Conservation (phyloP, 2,113 vertebrate genomes). For the Tachysurus fulvidraco region DNA sequence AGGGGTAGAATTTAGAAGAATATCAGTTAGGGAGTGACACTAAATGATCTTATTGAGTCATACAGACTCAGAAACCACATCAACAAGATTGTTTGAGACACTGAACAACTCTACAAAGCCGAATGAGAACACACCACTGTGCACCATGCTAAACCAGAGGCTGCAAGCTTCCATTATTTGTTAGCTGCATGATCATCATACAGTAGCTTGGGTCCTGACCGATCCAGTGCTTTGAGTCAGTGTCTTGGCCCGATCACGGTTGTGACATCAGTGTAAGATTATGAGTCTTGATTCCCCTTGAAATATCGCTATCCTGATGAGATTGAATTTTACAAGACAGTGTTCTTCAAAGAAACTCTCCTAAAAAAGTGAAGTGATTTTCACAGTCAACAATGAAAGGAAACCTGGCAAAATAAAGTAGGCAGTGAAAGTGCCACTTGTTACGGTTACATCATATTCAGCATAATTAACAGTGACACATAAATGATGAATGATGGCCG, state of each 20-base stretch:
- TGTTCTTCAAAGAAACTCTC: constrained; percentile 1
- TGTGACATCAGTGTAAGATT: constrained; percentile 30
- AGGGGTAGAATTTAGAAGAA: neutral
- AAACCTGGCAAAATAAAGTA: constrained; percentile 1
- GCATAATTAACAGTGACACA: constrained; percentile 30
- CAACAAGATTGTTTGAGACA: neutral
- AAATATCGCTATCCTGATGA: constrained; percentile 33
- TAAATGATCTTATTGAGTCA: neutral
- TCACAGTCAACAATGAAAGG: constrained; percentile 35
- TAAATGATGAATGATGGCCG: constrained; percentile 26
- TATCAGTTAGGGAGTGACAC: neutral
- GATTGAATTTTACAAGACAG: constrained; percentile 43
- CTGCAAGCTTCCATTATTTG: neutral
- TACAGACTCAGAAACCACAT: neutral
- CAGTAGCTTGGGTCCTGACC: too few species aligned
- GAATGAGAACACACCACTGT: neutral
- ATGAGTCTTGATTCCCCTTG: constrained; percentile 10
- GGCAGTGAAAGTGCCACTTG: neutral
- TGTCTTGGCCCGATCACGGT: constrained; percentile 29
- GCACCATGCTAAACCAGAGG: neutral
- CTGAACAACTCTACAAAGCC: neutral
- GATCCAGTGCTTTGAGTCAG: too few species aligned
- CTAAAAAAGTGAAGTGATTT: constrained; percentile 31
- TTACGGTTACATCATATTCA: neutral
- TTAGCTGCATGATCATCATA: neutral